phyloP scores from a whole-genome alignment of 1,140 invertebrate genomes.

The Drosophila tani region DNA sequence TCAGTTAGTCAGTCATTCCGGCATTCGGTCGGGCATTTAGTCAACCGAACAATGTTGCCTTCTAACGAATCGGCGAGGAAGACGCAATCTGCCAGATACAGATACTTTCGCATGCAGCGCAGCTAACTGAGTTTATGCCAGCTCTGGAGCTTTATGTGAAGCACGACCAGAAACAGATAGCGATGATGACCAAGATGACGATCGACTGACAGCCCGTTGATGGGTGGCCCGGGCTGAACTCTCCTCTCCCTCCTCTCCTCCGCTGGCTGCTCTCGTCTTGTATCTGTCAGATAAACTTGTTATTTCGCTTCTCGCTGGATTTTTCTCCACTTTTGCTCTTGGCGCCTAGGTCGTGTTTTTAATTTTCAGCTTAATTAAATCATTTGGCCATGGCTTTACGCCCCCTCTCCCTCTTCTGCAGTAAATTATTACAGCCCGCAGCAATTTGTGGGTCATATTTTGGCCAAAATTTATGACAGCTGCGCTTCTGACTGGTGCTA shows the following conservation, averaged over 20 bases:
- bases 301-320: slow-evolving; percentile 13
- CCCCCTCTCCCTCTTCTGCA: background rate
- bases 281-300: slow-evolving; percentile 52
- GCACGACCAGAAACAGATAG: slow-evolving; percentile 30
- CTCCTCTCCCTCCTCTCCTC: background rate
- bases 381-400: slow-evolving; percentile 38
- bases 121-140: slow-evolving; percentile 80
- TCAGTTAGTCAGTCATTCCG: slow-evolving; percentile 35
- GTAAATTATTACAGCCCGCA: slow-evolving; percentile 55
- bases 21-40: slow-evolving; percentile 57
- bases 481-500: slow-evolving; percentile 54
- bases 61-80: slow-evolving; percentile 46
- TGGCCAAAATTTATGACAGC: slow-evolving; percentile 69
- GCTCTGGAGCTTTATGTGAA: slow-evolving; percentile 55
- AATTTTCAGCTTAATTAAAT: slow-evolving; percentile 78
- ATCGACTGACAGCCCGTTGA: slow-evolving; percentile 54
- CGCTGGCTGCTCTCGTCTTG: slow-evolving; percentile 39
- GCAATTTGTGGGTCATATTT: slow-evolving; percentile 56
- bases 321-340: slow-evolving; percentile 11
- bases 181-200: slow-evolving; percentile 32
- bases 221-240: slow-evolving; percentile 71
- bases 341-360: slow-evolving; percentile 62
- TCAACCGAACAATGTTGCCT: slow-evolving; percentile 77
- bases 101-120: slow-evolving; percentile 76
- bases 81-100: slow-evolving; percentile 76